These are phyloP conservation scores for Motacilla tschutschensis DNA, from an alignment of 2,113 vertebrate species.

Conservation along the genomic window DNA sequence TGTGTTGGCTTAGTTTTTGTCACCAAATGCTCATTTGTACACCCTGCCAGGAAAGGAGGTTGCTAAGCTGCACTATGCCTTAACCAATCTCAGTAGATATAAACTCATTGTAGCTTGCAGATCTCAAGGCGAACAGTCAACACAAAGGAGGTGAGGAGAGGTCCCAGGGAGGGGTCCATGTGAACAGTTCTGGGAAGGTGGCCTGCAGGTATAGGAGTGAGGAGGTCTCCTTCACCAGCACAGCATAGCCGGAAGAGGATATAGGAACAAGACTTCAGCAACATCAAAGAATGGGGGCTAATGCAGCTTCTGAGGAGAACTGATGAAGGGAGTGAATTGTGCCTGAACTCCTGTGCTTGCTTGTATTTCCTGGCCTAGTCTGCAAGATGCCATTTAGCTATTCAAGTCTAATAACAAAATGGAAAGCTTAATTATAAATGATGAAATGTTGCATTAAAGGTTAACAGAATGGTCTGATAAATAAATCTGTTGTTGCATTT, in stretches of 20 bases:
- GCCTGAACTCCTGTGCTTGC: background rate
- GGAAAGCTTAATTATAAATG: conserved; percentile 37
- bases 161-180: accelerated
- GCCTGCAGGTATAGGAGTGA: background rate
- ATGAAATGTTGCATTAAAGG: conserved; percentile 18
- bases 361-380: background rate
- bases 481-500: conserved; percentile 10
- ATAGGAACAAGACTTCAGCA: background rate
- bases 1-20: conserved; percentile 4
- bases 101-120: background rate
- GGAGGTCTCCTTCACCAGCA: background rate
- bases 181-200: background rate
- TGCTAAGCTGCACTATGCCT: background rate
- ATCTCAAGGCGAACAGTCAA: background rate
- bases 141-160: background rate
- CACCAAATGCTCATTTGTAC: background rate
- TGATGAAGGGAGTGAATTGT: background rate
- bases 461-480: conserved; percentile 41
- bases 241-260: background rate
- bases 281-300: accelerated
- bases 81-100: background rate
- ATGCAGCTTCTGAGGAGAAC: background rate
- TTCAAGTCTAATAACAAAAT: conserved; percentile 36
- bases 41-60: background rate
- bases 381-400: conserved; percentile 24